phyloP scores from a whole-genome alignment of 1,140 invertebrate species.

The Pararge aegeria region DNA sequence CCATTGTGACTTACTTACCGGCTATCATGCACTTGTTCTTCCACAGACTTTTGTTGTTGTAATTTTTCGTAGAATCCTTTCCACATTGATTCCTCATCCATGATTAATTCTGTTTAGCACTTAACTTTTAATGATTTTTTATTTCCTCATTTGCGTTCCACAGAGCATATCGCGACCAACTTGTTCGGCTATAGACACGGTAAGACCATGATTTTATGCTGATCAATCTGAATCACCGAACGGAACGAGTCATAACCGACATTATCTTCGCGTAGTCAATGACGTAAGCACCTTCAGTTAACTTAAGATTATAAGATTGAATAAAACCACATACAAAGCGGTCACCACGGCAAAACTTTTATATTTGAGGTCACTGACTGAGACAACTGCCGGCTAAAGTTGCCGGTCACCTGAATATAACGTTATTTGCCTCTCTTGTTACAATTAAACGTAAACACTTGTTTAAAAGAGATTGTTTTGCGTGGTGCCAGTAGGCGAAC shows the following conservation, averaged over 20 bases:
- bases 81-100: constrained; percentile 87
- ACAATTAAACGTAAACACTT: constrained; percentile 13
- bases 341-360: constrained; percentile 6
- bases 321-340: constrained; percentile 7
- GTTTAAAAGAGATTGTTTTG: constrained; percentile 44
- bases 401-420: neutral
- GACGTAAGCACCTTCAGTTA: constrained; percentile 56
- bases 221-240: constrained; percentile 62
- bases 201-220: constrained; percentile 38
- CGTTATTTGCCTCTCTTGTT: neutral
- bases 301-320: constrained; percentile 32
- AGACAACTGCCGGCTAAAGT: neutral
- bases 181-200: neutral
- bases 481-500: constrained; percentile 34
- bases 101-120: constrained; percentile 33
- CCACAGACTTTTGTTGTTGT: constrained; percentile 80
- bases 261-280: constrained; percentile 48
- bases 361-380: constrained; percentile 14
- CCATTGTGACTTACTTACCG: too few species aligned
- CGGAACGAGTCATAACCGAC: constrained; percentile 61
- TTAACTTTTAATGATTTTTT: neutral
- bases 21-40: constrained; percentile 81
- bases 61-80: constrained; percentile 83
- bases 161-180: constrained; percentile 7
- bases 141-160: neutral